These are phyloP conservation scores for Orgyia antiqua DNA, from an alignment of 2,888 invertebrate genomes.

Conservation along the genomic window DNA sequence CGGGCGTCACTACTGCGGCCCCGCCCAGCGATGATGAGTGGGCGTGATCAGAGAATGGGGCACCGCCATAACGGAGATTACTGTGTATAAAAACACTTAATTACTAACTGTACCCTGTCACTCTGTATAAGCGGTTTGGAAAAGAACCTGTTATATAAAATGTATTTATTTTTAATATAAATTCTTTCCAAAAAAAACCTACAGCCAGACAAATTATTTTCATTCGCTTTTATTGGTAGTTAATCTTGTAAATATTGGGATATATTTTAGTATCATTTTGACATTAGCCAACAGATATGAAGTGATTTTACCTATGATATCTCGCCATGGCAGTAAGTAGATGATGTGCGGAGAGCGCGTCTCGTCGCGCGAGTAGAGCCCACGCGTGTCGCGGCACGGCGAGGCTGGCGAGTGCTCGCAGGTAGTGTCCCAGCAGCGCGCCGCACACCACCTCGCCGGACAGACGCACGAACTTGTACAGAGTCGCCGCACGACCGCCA, in stretches of 20 bases:
- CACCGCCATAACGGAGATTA: constrained; percentile 84
- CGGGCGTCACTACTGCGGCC: constrained; percentile 50
- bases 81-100: constrained; percentile 40
- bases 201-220: no score
- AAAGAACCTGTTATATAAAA: no score
- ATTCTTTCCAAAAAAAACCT: no score
- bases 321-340: constrained; percentile 81
- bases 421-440: constrained; percentile 90
- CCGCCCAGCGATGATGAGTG: constrained; percentile 77
- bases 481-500: constrained; percentile 83
- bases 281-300: no score
- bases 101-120: not conserved
- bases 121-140: no score
- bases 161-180: no score
- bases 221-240: no score
- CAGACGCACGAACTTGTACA: constrained; percentile 94
- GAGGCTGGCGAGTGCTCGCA: constrained; percentile 90
- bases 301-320: constrained; percentile 77
- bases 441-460: constrained; percentile 92
- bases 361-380: constrained; percentile 57
- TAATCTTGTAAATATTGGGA: no score
- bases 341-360: constrained; percentile 60
- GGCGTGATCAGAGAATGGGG: constrained; percentile 67
- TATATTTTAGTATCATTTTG: no score
- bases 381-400: constrained; percentile 88